Base-by-base conservation (phyloP, 1,140 invertebrate species). In the Ostrea edulis region DNA sequence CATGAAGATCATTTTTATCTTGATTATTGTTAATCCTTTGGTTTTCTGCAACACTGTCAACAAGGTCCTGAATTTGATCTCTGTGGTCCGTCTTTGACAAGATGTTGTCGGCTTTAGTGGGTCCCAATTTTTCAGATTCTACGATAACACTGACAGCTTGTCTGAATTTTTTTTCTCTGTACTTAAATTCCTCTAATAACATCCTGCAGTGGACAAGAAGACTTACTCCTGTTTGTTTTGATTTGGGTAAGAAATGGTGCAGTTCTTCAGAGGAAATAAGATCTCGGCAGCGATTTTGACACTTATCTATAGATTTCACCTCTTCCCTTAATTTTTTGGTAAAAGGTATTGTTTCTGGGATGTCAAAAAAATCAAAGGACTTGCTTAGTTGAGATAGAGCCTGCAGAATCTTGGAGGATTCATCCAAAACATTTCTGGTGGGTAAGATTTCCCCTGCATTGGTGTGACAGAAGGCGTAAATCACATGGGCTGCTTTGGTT, bases 151-250 rank as follows among this genome's bases (percentile, higher is more conserved):
- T 25, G 8, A 77, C 68, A 12, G 68, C 68, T 77, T 77, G 68
- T 77, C 68, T 77, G 25, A 77, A 77, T 14, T 77, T 77, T 35
- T 25, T 77, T 77, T 77, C 68, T 77, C 68, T 77, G 68, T 29
- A 25, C 25, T 17, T 77, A 17, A 77, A 77, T 25, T 77, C 68
- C 25, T 77, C 68, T 35, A 77, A 77, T 77, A 77, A 35, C 22
- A 11, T 29, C 14, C 25, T 77, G 25, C 68, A 77, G 22, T 77
- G 68, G 29, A 77, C 68, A 25, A 77, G 14, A 29, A 25, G 22
- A 35, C 29, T 25, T 12, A 25, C 29, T 12, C 68, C 29, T 77
- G 8, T 77, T 9, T 29, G 68, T 77, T 77, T 77, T 29, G 68
- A 29, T 35, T 35, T 77, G 35, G 68, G 68, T 29, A 77, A 14